Evolutionary conservation across 2,113 vertebrate species (phyloP), one percentile per base, ranked within the genome.

Genomic region (Lanius ludovicianus): DNA sequence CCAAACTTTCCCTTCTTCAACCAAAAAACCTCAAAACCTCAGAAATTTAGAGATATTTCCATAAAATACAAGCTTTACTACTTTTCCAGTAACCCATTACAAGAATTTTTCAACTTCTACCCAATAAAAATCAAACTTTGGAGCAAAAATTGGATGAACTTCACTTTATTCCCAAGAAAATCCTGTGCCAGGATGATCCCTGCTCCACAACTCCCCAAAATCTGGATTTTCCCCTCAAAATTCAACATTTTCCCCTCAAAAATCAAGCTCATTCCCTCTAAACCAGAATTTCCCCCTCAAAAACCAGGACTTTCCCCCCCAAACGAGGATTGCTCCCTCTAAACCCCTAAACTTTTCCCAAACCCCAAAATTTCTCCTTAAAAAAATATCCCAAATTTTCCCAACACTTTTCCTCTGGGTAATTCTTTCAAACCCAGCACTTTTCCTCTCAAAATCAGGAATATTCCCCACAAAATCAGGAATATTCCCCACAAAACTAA

Each of bases 41-140:
- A 35, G 23, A n/a, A 15, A 11, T 1, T 9, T 7, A 5, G 3
- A 13, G 53, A 17, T 8, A 12, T 9, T 47, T 5, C 18, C 22
- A 27, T 9, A 27, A 62, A 53, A 39, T 6, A 5, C 9, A 27
- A 27, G 1, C 2, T 11, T 7, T 28, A 11, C 0, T 8, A 1
- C 1, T 57, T 68, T 22, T 13, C 6, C 13, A 46, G 2, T 1
- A 2, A 1, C 9, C 7, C 1, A 7, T 1, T n/a, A 3, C 0
- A 4, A 1, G 4, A 7, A 17, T 2, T 28, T 18, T n/a, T 2
- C 42, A 9, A 0, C 1, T 23, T 4, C 23, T 7, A 6, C 11
- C 9, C 23, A 11, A 9, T 1, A 15, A 49, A 11, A 49, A 23
- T 6, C 9, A 2, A 41, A 28, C 1, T 28, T 33, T 6, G 22